A percentile compares a stretch with the other conserved stretches of the same genome.
phyloP scores from a whole-genome alignment of 1,140 invertebrate genomes.

The Penaeus japonicus region DNA sequence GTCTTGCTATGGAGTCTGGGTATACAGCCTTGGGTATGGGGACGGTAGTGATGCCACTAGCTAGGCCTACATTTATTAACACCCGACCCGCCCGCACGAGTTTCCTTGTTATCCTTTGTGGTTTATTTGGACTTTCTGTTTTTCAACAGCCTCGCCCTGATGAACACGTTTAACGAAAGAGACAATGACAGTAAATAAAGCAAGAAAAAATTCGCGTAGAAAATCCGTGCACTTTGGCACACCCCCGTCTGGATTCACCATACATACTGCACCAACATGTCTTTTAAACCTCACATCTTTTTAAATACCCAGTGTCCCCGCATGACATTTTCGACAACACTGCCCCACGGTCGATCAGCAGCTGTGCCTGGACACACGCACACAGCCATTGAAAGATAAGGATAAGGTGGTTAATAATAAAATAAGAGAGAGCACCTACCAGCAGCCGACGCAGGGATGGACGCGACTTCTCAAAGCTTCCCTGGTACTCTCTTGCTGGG shows the following conservation, averaged over 20 bases:
- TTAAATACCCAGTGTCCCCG: background rate
- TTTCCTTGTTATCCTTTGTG: background rate
- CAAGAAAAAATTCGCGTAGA: slow-evolving; percentile 4
- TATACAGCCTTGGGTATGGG: background rate
- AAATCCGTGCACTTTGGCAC: slow-evolving; percentile 39
- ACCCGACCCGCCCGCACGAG: background rate
- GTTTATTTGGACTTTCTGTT: background rate
- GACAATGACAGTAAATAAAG: background rate
- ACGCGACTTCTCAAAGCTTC: slow-evolving; percentile 14
- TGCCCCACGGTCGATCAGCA: background rate
- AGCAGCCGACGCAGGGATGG: slow-evolving; percentile 40
- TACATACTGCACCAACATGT: slow-evolving; percentile 6
- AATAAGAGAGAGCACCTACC: slow-evolving; percentile 28
- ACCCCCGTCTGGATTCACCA: slow-evolving; percentile 9
- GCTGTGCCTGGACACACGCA: background rate
- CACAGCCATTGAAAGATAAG: background rate
- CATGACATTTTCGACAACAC: background rate
- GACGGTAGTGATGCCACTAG: slow-evolving; percentile 40
- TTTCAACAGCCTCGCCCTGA: background rate
- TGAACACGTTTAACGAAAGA: too few relatives aligned
- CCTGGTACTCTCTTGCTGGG: slow-evolving; percentile 31
- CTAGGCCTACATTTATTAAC: slow-evolving; percentile 31
- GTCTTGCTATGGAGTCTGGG: slow-evolving; percentile 1
- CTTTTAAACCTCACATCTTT: slow-evolving; percentile 29
- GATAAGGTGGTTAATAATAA: background rate